Conservation (phyloP, 2,113 vertebrate species). For the Actenoides lindsayi region DNA sequence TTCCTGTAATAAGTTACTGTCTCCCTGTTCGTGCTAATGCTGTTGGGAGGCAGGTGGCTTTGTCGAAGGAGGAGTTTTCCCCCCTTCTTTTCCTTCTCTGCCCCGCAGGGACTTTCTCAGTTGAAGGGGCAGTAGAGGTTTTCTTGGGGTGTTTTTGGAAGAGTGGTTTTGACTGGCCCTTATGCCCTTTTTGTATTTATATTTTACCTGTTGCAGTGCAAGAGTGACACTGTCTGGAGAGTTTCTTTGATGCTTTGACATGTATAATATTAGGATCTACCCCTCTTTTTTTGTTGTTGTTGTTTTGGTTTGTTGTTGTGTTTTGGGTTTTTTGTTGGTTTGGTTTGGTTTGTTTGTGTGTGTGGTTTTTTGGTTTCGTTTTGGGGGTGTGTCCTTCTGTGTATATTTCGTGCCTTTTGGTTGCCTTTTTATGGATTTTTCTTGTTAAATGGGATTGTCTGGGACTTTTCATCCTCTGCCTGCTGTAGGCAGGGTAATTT, state of each 20-base stretch:
- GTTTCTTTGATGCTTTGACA: neutral
- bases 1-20: neutral
- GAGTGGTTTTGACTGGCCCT: neutral
- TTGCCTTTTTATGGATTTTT: neutral
- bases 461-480: neutral
- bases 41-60: accelerated
- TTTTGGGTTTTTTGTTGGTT: neutral
- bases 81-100: neutral
- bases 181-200: neutral
- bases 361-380: no score
- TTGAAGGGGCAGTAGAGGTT: neutral
- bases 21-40: accelerated
- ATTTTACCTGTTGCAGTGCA: neutral
- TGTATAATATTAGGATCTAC: neutral
- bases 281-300: neutral
- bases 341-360: neutral
- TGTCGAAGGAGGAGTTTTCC: accelerated
- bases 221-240: neutral
- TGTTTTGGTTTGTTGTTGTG: no score
- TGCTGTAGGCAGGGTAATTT: neutral
- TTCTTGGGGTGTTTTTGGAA: neutral
- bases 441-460: neutral
- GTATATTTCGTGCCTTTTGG: accelerated
- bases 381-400: no score
- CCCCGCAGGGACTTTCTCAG: neutral